Percentiles rank a stretch among this genome's conserved stretches.
Conservation (phyloP, 2,888 invertebrate genomes). For the Norana najaformis region DNA sequence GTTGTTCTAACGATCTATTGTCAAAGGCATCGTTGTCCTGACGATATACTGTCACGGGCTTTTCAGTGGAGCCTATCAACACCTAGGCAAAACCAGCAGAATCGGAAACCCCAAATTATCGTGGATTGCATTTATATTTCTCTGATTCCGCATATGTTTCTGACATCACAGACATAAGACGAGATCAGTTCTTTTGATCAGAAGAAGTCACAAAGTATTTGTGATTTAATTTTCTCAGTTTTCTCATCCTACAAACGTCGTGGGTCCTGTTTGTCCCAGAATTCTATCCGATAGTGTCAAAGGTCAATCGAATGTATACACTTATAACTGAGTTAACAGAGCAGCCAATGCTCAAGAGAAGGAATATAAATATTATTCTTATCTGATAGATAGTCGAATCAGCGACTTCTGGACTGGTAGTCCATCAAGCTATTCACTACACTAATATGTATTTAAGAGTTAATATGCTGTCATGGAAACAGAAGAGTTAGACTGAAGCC, state of each 20-base stretch:
- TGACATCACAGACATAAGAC: background rate
- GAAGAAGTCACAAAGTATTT: background rate
- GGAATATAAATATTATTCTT: background rate
- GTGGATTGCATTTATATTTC: background rate
- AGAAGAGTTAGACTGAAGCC: background rate
- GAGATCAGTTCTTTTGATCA: background rate
- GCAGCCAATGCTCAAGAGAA: background rate
- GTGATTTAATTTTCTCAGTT: background rate
- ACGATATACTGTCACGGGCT: background rate
- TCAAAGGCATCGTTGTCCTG: too few species aligned
- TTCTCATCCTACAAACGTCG: background rate
- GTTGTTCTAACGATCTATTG: too few species aligned
- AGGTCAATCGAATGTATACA: background rate
- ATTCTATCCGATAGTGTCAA: background rate
- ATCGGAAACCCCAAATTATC: background rate
- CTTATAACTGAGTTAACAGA: background rate
- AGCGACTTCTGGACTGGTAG: too few species aligned
- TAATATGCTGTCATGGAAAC: background rate
- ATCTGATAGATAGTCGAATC: background rate
- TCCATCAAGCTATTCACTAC: background rate
- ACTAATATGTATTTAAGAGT: background rate
- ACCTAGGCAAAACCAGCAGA: background rate
- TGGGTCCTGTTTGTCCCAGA: background rate
- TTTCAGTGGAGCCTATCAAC: background rate
- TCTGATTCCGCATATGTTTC: background rate